Conservation (phyloP, 1,140 invertebrate genomes). For the Popillia japonica region DNA sequence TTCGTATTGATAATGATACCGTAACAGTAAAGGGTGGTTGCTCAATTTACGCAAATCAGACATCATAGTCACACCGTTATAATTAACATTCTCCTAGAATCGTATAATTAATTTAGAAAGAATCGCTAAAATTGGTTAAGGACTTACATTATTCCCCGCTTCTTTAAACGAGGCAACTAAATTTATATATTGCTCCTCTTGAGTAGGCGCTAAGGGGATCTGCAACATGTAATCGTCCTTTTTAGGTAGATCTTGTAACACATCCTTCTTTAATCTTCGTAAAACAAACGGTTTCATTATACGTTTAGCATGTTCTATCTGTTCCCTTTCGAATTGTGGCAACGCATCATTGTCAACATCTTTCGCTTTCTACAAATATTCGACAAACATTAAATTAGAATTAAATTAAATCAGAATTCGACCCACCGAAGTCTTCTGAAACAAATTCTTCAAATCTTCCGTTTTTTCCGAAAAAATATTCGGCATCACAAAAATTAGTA, state of each 20-base stretch:
- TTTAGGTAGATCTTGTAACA: conserved; percentile 81
- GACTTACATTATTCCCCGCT: conserved; percentile 63
- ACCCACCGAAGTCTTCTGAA: conserved; percentile 73
- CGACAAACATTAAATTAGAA: too few species aligned
- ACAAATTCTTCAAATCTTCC: conserved; percentile 87
- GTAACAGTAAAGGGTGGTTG: conserved; percentile 86
- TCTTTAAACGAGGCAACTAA: conserved; percentile 78
- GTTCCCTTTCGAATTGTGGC: conserved; percentile 85
- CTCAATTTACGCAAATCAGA: conserved; percentile 89
- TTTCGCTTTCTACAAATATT: conserved; percentile 49
- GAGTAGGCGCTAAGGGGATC: conserved; percentile 73
- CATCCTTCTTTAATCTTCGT: conserved; percentile 86
- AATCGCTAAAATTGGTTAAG: not conserved
- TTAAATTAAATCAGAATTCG: not conserved
- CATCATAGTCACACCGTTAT: conserved; percentile 80
- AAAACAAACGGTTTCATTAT: conserved; percentile 97
- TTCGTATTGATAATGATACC: conserved; percentile 80
- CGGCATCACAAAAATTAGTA: conserved; percentile 96
- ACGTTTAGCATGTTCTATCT: conserved; percentile 90
- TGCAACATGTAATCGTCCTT: conserved; percentile 76
- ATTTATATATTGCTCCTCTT: conserved; percentile 77
- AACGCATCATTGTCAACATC: conserved; percentile 64
- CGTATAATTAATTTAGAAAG: not conserved
- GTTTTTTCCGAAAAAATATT: conserved; percentile 90
- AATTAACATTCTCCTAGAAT: conserved; percentile 36